Base-by-base conservation (phyloP, 1,140 invertebrate genomes). In the Cydia splendana region DNA sequence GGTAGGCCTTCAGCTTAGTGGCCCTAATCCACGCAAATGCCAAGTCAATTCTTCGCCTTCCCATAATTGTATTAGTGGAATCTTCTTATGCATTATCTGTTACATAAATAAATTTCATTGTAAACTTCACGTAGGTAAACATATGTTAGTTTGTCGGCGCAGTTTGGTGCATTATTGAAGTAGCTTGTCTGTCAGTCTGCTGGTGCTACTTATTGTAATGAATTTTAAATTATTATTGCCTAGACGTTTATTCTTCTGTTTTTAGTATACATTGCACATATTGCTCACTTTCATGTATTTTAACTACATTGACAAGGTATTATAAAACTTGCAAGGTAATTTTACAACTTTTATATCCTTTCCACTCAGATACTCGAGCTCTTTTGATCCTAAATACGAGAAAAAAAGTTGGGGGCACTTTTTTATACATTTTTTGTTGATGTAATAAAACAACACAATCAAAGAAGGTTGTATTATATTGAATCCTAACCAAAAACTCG, bases 51-150 rank as follows among this genome's bases (percentile, higher is more conserved):
- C 24, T 34, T 20, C 65, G 13, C 65, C 65, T 67, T 34, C 65
- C 30, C n/a, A 34, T 38, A 67, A 67, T 67, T 67, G 65, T 67
- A 67, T 67, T 67, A 67, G 28, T 38, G 65, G 65, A 67, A 67
- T 67, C 65, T 67, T 38, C 65, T 67, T 67, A 67, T 38, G 65
- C 65, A 67, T 67, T 38, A 38, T n/a, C 30, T 13, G 65, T 67
- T 67, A 67, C 65, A 38, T 38, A 67, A 67, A 38, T 67, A 67
- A 67, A 67, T n/a, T 30, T 30, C 30, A 34, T 13, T 34, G 65
- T 9, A 13, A 34, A 67, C 10, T 67, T 38, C 4, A 38, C 28
- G 13, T 34, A n/a, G 28, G 1, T 13, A 24, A 28, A 65, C 18
- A 65, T 65, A 13, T 28, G 24, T 28, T 28, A 30, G 20, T 10